Conservation (phyloP, 2,797 vertebrate genomes). For the Lithobates sylvaticus region DNA sequence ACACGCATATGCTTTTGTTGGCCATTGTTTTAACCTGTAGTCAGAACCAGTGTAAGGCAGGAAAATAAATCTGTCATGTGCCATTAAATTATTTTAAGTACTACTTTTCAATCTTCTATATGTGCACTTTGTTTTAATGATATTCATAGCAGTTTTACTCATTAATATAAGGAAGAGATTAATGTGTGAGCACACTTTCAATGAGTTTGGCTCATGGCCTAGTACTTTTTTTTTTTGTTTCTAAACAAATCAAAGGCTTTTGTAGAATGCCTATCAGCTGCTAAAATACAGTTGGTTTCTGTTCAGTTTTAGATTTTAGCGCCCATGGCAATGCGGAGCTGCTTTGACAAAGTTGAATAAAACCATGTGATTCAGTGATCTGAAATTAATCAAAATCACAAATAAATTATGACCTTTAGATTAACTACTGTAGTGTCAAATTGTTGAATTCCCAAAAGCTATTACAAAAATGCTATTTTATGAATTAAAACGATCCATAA, state of each 20-base stretch:
- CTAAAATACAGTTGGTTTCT: not conserved
- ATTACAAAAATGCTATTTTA: too few species aligned
- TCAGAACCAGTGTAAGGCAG: too few species aligned
- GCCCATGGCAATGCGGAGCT: not conserved
- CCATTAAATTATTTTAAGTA: too few species aligned
- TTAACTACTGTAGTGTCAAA: not conserved
- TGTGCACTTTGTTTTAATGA: not conserved
- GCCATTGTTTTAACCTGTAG: too few species aligned
- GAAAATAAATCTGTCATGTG: too few species aligned
- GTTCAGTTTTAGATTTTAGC: not conserved
- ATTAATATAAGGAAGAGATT: not conserved
- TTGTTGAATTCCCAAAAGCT: too few species aligned
- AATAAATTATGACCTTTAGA: not conserved
- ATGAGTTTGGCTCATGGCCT: too few species aligned
- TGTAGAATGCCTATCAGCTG: not conserved
- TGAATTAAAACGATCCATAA: not conserved
- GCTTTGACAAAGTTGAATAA: not conserved
- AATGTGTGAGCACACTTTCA: not conserved
- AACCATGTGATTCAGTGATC: not conserved
- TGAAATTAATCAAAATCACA: not conserved
- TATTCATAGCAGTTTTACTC: not conserved
- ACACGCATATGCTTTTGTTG: too few species aligned
- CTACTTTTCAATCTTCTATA: not conserved
- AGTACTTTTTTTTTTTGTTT: too few species aligned
- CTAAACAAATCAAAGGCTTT: not conserved